A percentile compares a stretch with the other conserved stretches of the same genome.
phyloP scores from a whole-genome alignment of 2,888 invertebrate species.

The Trachelus troglodyta region DNA sequence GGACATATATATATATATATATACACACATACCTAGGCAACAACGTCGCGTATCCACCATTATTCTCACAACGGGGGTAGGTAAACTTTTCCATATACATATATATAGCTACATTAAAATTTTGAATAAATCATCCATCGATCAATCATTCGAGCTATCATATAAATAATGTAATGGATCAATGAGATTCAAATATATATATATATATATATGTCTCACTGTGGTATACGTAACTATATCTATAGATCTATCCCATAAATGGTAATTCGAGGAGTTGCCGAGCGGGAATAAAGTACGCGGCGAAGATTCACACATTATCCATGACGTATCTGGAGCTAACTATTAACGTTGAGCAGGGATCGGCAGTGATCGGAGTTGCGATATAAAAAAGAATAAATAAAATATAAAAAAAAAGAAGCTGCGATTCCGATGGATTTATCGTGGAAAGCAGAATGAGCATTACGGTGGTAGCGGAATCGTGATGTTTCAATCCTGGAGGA shows the following conservation, averaged over 20 bases:
- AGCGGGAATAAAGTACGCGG: not conserved
- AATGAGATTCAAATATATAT: slow-evolving; percentile 12
- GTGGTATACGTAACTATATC: not conserved
- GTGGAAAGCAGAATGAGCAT: not conserved
- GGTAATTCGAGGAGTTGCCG: slow-evolving; percentile 3
- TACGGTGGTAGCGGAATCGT: not conserved
- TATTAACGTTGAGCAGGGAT: not conserved
- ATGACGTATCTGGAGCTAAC: not conserved
- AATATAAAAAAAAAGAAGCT: not conserved
- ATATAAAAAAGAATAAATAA: not conserved
- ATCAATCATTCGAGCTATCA: slow-evolving; percentile 1
- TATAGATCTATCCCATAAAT: slow-evolving; percentile 8
- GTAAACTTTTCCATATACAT: not conserved
- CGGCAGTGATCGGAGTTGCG: not conserved
- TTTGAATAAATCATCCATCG: not conserved
- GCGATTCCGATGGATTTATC: not conserved
- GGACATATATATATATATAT: not conserved
- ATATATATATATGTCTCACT: slow-evolving; percentile 12
- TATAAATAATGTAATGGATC: not conserved
- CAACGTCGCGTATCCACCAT: too few relatives aligned
- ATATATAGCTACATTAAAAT: not conserved
- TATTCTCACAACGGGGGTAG: not conserved
- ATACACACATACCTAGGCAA: not conserved
- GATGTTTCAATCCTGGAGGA: slow-evolving; percentile 27
- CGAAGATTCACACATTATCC: not conserved